Conservation (phyloP, 2,888 invertebrate species). For the Sicus ferrugineus region DNA sequence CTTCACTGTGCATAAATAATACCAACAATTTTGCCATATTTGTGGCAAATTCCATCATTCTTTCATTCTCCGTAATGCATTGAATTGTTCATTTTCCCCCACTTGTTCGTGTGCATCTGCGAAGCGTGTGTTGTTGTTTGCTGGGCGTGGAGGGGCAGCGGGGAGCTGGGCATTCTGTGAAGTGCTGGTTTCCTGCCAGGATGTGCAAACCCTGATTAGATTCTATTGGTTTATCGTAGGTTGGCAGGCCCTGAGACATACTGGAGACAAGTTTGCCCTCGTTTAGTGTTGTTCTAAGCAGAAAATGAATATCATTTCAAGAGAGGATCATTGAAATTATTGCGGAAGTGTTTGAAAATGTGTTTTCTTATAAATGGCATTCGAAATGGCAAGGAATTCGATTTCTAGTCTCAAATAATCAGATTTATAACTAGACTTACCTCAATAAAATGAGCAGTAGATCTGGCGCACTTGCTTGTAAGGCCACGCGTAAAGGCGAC, state of each 20-base stretch:
- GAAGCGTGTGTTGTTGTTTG: background rate
- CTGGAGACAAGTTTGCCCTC: background rate
- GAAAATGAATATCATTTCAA: background rate
- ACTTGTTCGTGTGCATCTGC: background rate
- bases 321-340: background rate
- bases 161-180: too few relatives aligned
- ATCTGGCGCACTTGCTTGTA: slow-evolving; percentile 79
- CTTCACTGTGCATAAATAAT: background rate
- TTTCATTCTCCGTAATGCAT: background rate
- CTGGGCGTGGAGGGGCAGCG: too few relatives aligned
- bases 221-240: background rate
- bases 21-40: background rate
- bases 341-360: background rate
- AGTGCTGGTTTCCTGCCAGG: background rate
- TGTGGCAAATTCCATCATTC: background rate
- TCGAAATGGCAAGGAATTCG: too few relatives aligned
- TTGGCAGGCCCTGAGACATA: background rate
- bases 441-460: slow-evolving; percentile 76
- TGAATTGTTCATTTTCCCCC: background rate
- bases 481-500: slow-evolving; percentile 76
- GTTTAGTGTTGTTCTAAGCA: too few relatives aligned
- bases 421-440: slow-evolving; percentile 54
- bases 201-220: background rate
- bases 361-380: background rate
- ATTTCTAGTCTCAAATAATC: too few relatives aligned